These are phyloP conservation scores for Plebejus melissa DNA, from an alignment of 2,888 invertebrate species.

Conservation along the genomic window DNA sequence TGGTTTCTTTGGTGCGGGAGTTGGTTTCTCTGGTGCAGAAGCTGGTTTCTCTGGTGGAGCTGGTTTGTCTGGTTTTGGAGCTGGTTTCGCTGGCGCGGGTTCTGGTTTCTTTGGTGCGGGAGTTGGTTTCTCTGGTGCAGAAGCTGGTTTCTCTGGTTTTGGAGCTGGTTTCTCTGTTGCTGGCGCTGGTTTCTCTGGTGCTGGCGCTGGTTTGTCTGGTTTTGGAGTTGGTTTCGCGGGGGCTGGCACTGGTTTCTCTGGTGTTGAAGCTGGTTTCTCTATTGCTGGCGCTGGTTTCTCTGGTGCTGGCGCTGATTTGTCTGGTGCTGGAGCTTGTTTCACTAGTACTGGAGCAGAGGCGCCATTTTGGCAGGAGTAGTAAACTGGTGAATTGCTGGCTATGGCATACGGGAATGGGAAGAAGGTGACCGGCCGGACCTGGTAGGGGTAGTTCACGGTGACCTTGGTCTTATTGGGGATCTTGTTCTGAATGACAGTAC, in stretches of 20 bases:
- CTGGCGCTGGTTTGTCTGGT: slow-evolving; percentile 25
- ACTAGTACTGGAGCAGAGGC: slow-evolving; percentile 27
- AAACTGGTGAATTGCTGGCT: slow-evolving; percentile 29
- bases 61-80: neutral
- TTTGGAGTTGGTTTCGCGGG: too few species aligned
- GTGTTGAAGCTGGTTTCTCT: neutral
- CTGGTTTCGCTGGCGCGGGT: too few species aligned
- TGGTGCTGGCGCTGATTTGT: neutral
- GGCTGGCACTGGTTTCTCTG: too few species aligned
- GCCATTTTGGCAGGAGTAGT: slow-evolving; percentile 30
- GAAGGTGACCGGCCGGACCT: slow-evolving; percentile 37
- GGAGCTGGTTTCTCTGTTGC: neutral
- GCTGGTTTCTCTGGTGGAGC: neutral
- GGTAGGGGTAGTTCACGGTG: slow-evolving; percentile 38
- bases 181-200: neutral
- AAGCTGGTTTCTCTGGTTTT: neutral
- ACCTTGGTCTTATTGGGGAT: slow-evolving; percentile 39
- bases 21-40: too few species aligned
- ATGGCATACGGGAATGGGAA: slow-evolving; percentile 37
- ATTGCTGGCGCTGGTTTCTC: slow-evolving; percentile 31
- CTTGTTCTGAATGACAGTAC: slow-evolving; percentile 40
- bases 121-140: neutral
- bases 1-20: too few species aligned
- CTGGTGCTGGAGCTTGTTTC: too few species aligned
- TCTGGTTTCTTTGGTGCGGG: neutral